Evolutionary conservation across 2,113 vertebrate species (phyloP), one percentile per base, ranked within the genome.

Genomic region (Puntigrus tetrazona): DNA sequence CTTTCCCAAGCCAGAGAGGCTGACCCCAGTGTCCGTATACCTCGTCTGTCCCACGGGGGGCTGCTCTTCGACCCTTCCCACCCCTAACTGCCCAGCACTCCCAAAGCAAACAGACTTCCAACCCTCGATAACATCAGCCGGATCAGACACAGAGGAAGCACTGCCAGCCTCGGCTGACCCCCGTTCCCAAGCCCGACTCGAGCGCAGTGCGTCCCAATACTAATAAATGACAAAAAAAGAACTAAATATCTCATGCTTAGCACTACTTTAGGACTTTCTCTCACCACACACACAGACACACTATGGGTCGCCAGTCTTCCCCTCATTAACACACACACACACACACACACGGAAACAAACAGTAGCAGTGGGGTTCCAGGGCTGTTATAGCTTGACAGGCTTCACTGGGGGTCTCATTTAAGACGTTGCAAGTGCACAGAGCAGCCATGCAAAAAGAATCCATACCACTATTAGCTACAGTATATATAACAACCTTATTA

Each of bases 1-100:
- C 61, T 90, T 94, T 94, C 93, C 92, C 93, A 94, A 92, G 91
- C 91, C 89, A 92, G 90, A 84, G 83, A 89, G 88, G 73, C 88
- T 92, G 93, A 93, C 93, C 91, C 81, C 87, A 89, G 80, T 85
- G 85, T 92, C 84, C 82, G 84, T 89, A 89, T 91, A 92, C 92
- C 92, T 91, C 89, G 88, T 81, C 78, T 74, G 87, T 93, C 92
- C 89, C 92, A 87, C 82, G 88, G 90, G 89, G 70, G 59, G 79
- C 75, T 83, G 89, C 84, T 65, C 85, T 89, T 86, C 85, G 84
- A 88, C 89, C 90, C 89, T 93, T 92, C 91, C 92, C 91, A 90
- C 81, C 89, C 86, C 3, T 34, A 86, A 87, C 88, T 75, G 86
- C 89, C 91, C 91, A 90, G 91, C 81, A 87, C 90, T 93, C 91